Evolutionary conservation across 2,113 vertebrate genomes (phyloP).

Genomic region (Hassar affinis): DNA sequence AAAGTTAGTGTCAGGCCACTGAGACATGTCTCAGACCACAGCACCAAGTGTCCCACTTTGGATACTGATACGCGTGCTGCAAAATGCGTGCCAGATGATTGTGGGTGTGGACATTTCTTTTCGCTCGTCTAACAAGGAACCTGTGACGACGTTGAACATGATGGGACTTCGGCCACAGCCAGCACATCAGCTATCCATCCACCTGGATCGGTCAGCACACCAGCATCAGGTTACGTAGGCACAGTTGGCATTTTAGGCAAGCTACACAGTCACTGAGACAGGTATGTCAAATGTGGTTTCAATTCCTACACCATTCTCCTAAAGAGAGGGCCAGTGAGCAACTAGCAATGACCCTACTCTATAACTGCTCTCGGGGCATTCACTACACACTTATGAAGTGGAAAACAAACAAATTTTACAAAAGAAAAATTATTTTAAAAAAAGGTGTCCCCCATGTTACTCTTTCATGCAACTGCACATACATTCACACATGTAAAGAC

Average conservation of each 20-base stretch:
- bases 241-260: constrained; percentile 77
- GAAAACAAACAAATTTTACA: constrained; percentile 57
- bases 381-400: constrained; percentile 32
- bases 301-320: constrained; percentile 54
- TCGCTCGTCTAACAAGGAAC: constrained; percentile 1
- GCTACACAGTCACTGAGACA: constrained; percentile 69
- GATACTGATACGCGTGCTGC: constrained; percentile 16
- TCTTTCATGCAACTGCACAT: constrained; percentile 57
- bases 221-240: constrained; percentile 75
- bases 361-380: constrained; percentile 28
- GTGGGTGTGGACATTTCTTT: constrained; percentile 21
- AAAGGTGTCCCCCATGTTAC: constrained; percentile 42
- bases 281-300: constrained; percentile 63
- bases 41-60: constrained; percentile 30
- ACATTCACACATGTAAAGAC: constrained; percentile 52
- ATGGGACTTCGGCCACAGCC: constrained; percentile 51
- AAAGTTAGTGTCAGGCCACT: constrained; percentile 32
- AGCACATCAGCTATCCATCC: constrained; percentile 48
- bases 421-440: constrained; percentile 27
- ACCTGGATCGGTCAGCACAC: constrained; percentile 63
- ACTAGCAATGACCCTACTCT: constrained; percentile 59
- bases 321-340: constrained; percentile 53
- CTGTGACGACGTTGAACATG: constrained; percentile 15
- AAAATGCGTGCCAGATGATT: constrained; percentile 22
- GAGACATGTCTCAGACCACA: constrained; percentile 4